Evolutionary conservation across 2,113 vertebrate species (phyloP), one percentile per base, ranked within the genome.

Genomic region (Urocolius indicus): DNA sequence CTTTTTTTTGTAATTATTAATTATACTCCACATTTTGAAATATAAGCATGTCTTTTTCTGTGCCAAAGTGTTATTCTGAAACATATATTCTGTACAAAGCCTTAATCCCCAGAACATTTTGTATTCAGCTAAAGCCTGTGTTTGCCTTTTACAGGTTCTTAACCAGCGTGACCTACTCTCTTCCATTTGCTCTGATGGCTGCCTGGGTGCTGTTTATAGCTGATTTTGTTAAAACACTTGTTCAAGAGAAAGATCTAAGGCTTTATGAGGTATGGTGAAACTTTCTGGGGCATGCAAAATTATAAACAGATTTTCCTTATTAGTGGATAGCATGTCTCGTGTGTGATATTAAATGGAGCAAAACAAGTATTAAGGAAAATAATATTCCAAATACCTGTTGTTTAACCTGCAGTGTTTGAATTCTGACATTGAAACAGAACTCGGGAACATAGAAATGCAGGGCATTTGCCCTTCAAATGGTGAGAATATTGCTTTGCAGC

Each of bases 141-240:
- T 97, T 97, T 89, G 84, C 96, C 96, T 95, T 96, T 94, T 93
- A 69, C 98, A 99, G 99, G 93, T 99, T 99, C 96, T 98, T 99
- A 84, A 98, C 98, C 96, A 99, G 99, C 83, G 98, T 99, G 91
- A 97, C 98, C 90, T 99, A 99, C 80, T 98, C 98, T 84, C 99
- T 99, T 94, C 99, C 99, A 12, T 97, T 99, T 81, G 98, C 99
- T 93, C 97, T 99, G 95, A 99, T 99, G 99, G 97, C 99, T 78
- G 98, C 99, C 93, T 99, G 99, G 99, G 97, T 99, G 84, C 98
- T 99, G 94, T 99, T 99, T 93, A 98, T 99, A 89, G 99, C 99
- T 84, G 98, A 99, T 90, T 99, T 99, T 96, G 99, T 99, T 66
- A 99, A 99, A 97, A 99, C 99, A 76, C 98, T 99, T 55, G 99